These are phyloP conservation scores for Girardinus metallicus DNA, from an alignment of 2,797 vertebrate species.

Conservation along the genomic window DNA sequence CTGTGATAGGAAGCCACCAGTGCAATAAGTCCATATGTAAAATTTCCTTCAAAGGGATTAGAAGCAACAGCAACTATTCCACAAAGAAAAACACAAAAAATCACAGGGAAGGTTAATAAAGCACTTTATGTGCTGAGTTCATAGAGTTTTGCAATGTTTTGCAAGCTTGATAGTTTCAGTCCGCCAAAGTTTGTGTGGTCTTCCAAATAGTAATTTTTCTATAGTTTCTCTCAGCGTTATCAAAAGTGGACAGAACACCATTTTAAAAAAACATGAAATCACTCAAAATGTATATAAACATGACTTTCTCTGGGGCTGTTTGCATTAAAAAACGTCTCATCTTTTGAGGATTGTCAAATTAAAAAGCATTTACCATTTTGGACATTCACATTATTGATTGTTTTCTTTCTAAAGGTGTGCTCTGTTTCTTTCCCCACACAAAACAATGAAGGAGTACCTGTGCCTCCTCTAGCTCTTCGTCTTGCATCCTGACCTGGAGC, in stretches of 20 bases:
- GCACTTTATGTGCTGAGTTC: not conserved
- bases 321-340: not conserved
- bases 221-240: not conserved
- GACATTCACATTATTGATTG: not conserved
- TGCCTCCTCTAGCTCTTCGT: conserved; percentile 74
- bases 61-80: not conserved
- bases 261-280: no score
- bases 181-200: not conserved
- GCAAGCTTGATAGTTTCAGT: not conserved
- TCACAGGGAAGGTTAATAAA: not conserved
- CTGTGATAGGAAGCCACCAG: not conserved
- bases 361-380: not conserved
- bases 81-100: not conserved
- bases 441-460: conserved; percentile 56
- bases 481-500: conserved; percentile 85
- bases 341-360: not conserved
- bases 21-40: not conserved
- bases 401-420: not conserved
- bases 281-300: not conserved
- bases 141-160: not conserved
- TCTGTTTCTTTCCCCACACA: not conserved
- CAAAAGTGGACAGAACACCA: not conserved
- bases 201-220: not conserved
- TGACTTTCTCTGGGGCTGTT: not conserved
- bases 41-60: not conserved